Conservation (phyloP, 2,113 vertebrate species). For the Ascaphus truei region DNA sequence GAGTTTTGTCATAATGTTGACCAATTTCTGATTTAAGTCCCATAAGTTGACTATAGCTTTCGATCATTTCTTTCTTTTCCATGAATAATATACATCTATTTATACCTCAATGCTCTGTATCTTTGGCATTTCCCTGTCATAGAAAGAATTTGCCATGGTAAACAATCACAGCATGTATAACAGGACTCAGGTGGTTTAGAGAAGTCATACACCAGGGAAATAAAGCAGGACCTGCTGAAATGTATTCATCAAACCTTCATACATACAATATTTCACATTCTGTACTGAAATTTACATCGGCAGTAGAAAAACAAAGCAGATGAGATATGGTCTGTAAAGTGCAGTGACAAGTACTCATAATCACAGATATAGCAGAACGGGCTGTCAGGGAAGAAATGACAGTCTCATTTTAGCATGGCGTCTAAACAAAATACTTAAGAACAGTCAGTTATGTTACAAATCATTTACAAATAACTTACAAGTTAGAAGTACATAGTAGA, state of each 20-base stretch:
- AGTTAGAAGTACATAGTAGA: constrained; percentile 36
- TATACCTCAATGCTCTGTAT: no score
- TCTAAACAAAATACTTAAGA: constrained; percentile 23
- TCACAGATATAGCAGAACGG: constrained; percentile 25
- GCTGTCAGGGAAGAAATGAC: constrained; percentile 3
- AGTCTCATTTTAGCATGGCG: constrained; percentile 34
- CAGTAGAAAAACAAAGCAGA: constrained; percentile 44
- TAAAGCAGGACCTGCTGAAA: constrained; percentile 43
- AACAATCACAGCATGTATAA: no score
- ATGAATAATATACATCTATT: no score
- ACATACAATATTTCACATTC: constrained; percentile 51
- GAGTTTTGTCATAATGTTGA: no score
- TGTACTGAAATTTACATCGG: constrained; percentile 53
- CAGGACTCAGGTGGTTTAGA: no score
- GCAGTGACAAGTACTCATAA: constrained; percentile 46
- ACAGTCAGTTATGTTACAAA: constrained; percentile 43
- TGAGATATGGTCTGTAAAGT: constrained; percentile 59
- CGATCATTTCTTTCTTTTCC: no score
- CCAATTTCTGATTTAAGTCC: no score
- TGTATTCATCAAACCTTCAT: constrained; percentile 53
- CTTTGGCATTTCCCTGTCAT: no score
- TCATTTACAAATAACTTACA: constrained; percentile 55
- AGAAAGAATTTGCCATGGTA: no score
- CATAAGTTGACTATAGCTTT: no score
- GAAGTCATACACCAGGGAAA: constrained; percentile 17